These are phyloP conservation scores for Luehdorfia chinensis DNA, from an alignment of 1,140 invertebrate genomes.

Conservation along the genomic window DNA sequence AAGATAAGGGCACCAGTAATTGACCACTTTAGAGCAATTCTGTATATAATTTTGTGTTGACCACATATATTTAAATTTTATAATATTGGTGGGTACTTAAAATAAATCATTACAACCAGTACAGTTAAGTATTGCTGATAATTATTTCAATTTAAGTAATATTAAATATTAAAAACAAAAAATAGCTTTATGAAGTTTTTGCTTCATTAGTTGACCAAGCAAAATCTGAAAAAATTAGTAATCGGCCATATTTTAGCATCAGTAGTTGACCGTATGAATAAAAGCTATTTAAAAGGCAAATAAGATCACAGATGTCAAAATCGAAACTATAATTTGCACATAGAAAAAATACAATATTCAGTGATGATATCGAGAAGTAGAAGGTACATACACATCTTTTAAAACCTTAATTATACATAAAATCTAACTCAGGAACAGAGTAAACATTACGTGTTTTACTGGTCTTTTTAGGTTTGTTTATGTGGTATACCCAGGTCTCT, in stretches of 20 bases:
- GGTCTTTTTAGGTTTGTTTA: constrained; percentile 15
- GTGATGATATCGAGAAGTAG: constrained; percentile 5
- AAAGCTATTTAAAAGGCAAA: constrained; percentile 17
- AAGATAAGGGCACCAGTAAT: no score
- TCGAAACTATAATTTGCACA: background rate
- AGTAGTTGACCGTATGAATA: constrained; percentile 1
- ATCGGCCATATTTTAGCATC: constrained; percentile 17
- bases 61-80: no score
- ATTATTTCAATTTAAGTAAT: constrained; percentile 3
- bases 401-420: constrained; percentile 9
- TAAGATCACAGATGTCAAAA: constrained; percentile 11
- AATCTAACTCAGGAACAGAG: constrained; percentile 16
- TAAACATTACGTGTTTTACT: constrained; percentile 18
- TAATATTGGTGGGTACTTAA: background rate
- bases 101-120: background rate
- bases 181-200: constrained; percentile 4
- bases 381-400: constrained; percentile 5
- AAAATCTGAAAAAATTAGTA: constrained; percentile 19
- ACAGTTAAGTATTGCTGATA: background rate
- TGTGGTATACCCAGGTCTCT: constrained; percentile 9
- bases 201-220: constrained; percentile 17
- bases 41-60: no score
- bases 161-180: background rate
- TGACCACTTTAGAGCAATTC: no score
- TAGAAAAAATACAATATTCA: constrained; percentile 11